Conservation (phyloP, 2,113 vertebrate genomes). For the Apodemus sylvaticus region DNA sequence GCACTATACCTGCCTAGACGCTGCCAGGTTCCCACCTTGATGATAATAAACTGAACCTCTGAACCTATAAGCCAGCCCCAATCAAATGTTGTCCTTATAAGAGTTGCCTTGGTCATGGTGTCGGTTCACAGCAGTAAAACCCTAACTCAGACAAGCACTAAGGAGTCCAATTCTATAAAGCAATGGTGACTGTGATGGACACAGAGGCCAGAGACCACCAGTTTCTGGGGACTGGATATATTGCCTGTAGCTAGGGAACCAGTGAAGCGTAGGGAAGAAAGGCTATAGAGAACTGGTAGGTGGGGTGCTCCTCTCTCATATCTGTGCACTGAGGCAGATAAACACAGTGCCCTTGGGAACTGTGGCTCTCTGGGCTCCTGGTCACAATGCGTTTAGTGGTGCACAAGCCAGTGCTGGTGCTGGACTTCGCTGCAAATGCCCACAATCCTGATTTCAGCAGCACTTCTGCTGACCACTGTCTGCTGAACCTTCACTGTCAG, state of each 20-base stretch:
- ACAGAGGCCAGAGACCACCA: background rate
- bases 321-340: background rate
- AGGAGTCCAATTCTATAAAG: too few relatives aligned
- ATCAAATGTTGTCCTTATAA: too few relatives aligned
- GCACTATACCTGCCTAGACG: too few relatives aligned
- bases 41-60: too few relatives aligned
- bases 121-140: too few relatives aligned
- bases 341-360: too few relatives aligned
- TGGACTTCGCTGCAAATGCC: background rate
- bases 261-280: background rate
- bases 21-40: too few relatives aligned
- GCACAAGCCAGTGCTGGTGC: background rate
- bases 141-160: too few relatives aligned
- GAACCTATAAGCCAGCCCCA: too few relatives aligned
- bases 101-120: too few relatives aligned
- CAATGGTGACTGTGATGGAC: background rate
- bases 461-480: background rate
- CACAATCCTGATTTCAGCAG: background rate
- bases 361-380: background rate
- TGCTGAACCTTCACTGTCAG: background rate
- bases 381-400: background rate
- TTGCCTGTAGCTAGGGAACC: background rate
- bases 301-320: background rate
- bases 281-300: background rate
- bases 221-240: background rate